Base-by-base conservation (phyloP, 2,888 invertebrate genomes). In the Andrena hattorfiana region DNA sequence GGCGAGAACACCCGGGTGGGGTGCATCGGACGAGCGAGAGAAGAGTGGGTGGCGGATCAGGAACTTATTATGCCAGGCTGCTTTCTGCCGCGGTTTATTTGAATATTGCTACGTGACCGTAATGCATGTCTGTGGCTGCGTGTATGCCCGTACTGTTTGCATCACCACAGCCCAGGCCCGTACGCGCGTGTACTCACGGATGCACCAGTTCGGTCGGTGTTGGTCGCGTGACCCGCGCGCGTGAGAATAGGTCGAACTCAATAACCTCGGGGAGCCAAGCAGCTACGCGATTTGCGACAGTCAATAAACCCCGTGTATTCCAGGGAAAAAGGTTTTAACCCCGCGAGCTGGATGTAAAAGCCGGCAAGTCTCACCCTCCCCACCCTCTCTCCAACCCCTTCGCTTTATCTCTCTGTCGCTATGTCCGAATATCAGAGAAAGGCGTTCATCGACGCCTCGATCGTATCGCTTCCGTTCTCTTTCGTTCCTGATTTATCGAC, bases 31-130 rank as follows among this genome's bases (percentile, higher is more conserved):
- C 1, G 8, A 7, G 5, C 2, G 10, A 10, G 6, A 20, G 28
- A 28, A 49, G 26, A 16, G 26, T 26, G 48, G 28, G 28, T 6
- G 13, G 2, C 13, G 20, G 6, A 30, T 20, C 49, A 42, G 59
- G 8, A 75, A 77, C 82, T 85, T 78, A 84, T 83, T 85, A 83
- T 83, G 82, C 73, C 75, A 26, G 26, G 63, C 67, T 70, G 74
- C 81, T 72, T 85, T 83, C 82, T 71, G 71, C 54, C 73, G 77
- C 78, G 85, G 85, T 89, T 86, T 88, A 89, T 89, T 89, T 84
- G 87, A 90, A 90, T 87, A 88, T 90, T 85, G 83, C 84, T 83
- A 86, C 85, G 87, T 85, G 87, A 88, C 85, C 71, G 72, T 85
- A 86, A 86, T 83, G 74, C 78, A 77, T 49, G 80, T 74, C 59